Conservation (phyloP, 2,113 vertebrate species). For the Leptobrachium leishanense region DNA sequence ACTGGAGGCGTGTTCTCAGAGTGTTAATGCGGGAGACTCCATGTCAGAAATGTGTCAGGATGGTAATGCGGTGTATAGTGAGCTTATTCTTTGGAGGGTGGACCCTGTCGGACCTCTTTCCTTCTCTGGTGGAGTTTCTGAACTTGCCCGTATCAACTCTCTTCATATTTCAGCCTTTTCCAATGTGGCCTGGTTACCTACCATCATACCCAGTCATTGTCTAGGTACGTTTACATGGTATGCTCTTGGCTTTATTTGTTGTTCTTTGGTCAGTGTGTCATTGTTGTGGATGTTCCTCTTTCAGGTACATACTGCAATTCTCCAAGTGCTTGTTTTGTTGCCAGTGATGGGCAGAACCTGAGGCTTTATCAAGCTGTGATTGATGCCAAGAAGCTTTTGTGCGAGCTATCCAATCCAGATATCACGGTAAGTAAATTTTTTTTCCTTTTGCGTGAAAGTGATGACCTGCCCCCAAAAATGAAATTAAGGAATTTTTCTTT, state of each 20-base stretch:
- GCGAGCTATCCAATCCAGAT: conserved; percentile 92
- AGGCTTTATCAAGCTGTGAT: conserved; percentile 95
- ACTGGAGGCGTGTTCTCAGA: neutral
- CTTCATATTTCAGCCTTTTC: conserved; percentile 94
- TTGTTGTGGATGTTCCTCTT: conserved; percentile 24
- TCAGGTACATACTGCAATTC: conserved; percentile 94
- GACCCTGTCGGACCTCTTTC: conserved; percentile 96
- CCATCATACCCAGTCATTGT: conserved; percentile 93
- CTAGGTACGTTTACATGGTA: conserved; percentile 80
- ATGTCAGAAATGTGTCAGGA: conserved; percentile 73
- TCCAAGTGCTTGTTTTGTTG: conserved; percentile 96
- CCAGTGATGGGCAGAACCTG: conserved; percentile 90
- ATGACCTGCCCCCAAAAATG: no score
- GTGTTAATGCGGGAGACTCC: conserved; percentile 50
- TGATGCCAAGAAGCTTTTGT: conserved; percentile 93
- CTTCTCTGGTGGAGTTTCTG: conserved; percentile 93
- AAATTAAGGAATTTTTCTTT: no score
- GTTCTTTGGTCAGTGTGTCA: neutral
- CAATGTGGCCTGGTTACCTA: conserved; percentile 95
- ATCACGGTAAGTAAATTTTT: conserved; percentile 82
- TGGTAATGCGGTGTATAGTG: conserved; percentile 89
- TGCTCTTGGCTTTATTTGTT: neutral
- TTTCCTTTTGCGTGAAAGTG: no score
- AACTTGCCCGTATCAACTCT: conserved; percentile 95
- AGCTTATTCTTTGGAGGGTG: conserved; percentile 96